Conservation (phyloP, 2,888 invertebrate species). For the Melanostoma mellinum region DNA sequence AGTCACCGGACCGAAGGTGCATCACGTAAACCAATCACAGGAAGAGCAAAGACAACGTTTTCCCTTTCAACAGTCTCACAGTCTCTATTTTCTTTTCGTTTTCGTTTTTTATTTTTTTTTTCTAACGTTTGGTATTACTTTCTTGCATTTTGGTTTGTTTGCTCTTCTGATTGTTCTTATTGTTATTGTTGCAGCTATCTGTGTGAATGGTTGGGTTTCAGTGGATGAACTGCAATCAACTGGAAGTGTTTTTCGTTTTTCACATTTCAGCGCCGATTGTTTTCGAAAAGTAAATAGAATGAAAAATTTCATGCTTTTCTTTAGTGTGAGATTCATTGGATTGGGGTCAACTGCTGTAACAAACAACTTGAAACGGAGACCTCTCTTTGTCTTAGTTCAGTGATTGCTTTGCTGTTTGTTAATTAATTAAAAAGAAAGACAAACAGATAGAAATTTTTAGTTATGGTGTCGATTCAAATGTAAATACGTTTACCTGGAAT, state of each 20-base stretch:
- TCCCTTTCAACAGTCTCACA: conserved; percentile 7
- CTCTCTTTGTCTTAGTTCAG: conserved; percentile 8
- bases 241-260: conserved; percentile 29
- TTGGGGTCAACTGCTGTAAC: conserved; percentile 33
- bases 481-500: not conserved
- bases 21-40: conserved; percentile 73
- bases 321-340: conserved; percentile 3
- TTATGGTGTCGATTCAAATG: not conserved
- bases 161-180: conserved; percentile 32
- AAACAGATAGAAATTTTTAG: not conserved
- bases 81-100: too few relatives aligned
- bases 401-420: conserved; percentile 34
- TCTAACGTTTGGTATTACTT: conserved; percentile 7
- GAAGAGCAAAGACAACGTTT: conserved; percentile 53
- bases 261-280: conserved; percentile 7
- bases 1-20: conserved; percentile 65
- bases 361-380: conserved; percentile 15
- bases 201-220: not conserved
- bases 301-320: conserved; percentile 51
- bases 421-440: conserved; percentile 47
- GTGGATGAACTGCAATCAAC: conserved; percentile 52
- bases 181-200: conserved; percentile 19
- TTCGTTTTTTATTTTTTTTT: conserved; percentile 1
- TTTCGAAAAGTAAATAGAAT: conserved; percentile 42
- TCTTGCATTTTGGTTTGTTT: conserved; percentile 57